Percentiles rank a stretch among this genome's conserved stretches.
phyloP scores from a whole-genome alignment of 2,888 invertebrate genomes.

The Melieria picta region DNA sequence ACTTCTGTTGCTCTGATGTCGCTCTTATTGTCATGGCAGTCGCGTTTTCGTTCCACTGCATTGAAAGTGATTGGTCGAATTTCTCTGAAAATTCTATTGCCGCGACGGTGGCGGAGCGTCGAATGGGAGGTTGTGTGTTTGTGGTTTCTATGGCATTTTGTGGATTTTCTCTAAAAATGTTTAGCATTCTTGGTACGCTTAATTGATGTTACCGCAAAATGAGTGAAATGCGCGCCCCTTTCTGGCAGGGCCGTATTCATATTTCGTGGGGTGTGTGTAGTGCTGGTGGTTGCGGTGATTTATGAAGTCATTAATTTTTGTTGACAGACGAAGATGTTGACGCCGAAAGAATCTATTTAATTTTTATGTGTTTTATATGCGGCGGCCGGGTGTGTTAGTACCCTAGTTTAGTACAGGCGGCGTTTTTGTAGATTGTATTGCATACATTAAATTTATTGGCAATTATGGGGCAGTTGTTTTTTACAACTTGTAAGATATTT shows the following conservation, averaged over 20 bases:
- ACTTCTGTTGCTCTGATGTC: conserved; percentile 5
- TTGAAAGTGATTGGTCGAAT: conserved; percentile 60
- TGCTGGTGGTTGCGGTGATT: conserved; percentile 55
- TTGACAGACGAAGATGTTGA: conserved; percentile 63
- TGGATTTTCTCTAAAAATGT: conserved; percentile 36
- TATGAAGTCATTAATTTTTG: conserved; percentile 64
- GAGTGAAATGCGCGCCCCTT: conserved; percentile 49
- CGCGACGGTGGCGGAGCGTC: conserved; percentile 2
- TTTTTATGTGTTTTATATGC: conserved; percentile 34
- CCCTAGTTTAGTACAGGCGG: not conserved
- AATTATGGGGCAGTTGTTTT: not conserved
- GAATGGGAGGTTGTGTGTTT: not conserved
- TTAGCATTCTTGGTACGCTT: conserved; percentile 55
- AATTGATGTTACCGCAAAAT: conserved; percentile 60
- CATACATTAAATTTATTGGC: conserved; percentile 36
- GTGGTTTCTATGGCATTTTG: not conserved
- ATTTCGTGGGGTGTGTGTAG: conserved; percentile 33
- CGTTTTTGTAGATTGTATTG: conserved; percentile 28
- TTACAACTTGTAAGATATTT: too few species aligned
- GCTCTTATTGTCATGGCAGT: not conserved
- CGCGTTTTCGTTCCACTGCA: conserved; percentile 53
- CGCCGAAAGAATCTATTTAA: conserved; percentile 52
- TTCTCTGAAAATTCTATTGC: conserved; percentile 38
- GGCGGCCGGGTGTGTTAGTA: conserved; percentile 41
- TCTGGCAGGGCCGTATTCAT: conserved; percentile 30